Evolutionary conservation across 2,888 invertebrate species (phyloP).

Genomic region (Cephalotes varians): DNA sequence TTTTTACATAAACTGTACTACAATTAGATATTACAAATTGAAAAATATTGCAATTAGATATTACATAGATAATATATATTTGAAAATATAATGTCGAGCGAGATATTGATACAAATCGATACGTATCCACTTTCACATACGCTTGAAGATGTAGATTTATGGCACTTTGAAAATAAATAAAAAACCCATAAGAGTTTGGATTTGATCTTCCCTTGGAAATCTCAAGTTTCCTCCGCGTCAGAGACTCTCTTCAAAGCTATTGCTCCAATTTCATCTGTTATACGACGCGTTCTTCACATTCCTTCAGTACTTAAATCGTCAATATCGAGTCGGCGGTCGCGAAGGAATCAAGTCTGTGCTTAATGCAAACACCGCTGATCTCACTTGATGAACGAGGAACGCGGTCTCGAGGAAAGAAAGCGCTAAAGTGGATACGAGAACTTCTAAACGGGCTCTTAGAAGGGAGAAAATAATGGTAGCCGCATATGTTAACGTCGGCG

Average conservation of each 20-base stretch:
- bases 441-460: not conserved
- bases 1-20: not conserved
- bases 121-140: not conserved
- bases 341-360: not conserved
- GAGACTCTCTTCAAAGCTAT: not conserved
- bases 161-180: not conserved
- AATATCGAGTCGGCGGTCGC: constrained; percentile 5
- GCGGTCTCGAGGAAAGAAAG: not conserved
- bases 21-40: not conserved
- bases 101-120: too few species aligned
- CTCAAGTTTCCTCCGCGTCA: not conserved
- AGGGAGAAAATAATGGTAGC: not conserved
- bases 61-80: not conserved
- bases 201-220: constrained; percentile 13
- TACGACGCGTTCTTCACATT: not conserved
- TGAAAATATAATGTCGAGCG: not conserved
- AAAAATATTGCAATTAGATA: not conserved
- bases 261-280: not conserved
- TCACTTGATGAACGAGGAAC: not conserved
- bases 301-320: constrained; percentile 13
- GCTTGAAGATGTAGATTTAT: not conserved
- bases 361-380: constrained; percentile 18
- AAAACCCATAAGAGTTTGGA: not conserved
- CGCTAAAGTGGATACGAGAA: not conserved
- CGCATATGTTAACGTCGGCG: constrained; percentile 1